Percentiles rank a stretch among this genome's conserved stretches.
These are phyloP conservation scores for Nothobranchius kuhntae DNA, from an alignment of 2,113 vertebrate genomes.

Conservation along the genomic window DNA sequence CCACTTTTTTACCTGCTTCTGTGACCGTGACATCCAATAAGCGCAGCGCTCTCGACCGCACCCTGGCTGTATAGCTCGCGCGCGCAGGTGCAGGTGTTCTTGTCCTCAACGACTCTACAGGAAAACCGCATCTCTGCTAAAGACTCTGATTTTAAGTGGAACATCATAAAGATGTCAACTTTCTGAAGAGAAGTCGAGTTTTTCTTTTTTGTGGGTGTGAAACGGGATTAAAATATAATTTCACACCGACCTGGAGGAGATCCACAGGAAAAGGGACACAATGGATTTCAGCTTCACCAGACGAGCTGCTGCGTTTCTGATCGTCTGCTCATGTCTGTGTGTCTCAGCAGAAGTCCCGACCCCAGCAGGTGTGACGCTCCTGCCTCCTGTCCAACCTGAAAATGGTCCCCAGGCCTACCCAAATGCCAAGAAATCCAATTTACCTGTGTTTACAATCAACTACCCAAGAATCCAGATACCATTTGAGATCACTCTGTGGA, in stretches of 20 bases:
- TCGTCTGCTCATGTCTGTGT: conserved; percentile 24
- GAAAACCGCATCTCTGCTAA: not conserved
- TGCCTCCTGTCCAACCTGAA: conserved; percentile 33
- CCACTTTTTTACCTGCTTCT: not conserved
- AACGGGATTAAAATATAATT: conserved; percentile 13
- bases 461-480: conserved; percentile 92
- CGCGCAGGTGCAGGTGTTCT: conserved; percentile 60
- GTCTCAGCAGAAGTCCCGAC: conserved; percentile 47
- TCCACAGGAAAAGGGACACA: too few relatives aligned
- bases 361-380: conserved; percentile 13
- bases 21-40: conserved; percentile 50
- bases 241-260: not conserved
- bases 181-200: not conserved
- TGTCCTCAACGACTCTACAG: not conserved
- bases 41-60: conserved; percentile 23
- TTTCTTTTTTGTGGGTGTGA: not conserved
- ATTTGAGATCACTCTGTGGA: conserved; percentile 97
- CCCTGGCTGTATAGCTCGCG: conserved; percentile 47
- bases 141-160: not conserved
- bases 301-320: conserved; percentile 9
- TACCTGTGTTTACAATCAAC: conserved; percentile 89
- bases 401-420: conserved; percentile 59
- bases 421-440: conserved; percentile 67
- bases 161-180: not conserved
- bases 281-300: conserved; percentile 42